phyloP scores from a whole-genome alignment of 2,113 vertebrate species.

The Hassar affinis region DNA sequence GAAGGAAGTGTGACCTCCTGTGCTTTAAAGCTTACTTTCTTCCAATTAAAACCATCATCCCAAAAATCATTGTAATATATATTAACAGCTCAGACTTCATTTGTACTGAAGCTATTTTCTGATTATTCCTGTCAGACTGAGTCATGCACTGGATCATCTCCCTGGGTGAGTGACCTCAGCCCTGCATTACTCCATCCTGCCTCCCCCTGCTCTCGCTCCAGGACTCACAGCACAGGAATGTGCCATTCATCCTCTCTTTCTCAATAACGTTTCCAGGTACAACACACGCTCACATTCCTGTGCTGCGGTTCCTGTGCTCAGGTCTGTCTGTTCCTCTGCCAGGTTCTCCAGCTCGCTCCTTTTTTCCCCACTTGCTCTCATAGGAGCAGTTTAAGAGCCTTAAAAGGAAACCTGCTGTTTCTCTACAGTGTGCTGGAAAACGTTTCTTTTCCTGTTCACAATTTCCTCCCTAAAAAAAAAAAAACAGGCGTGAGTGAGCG shows the following conservation, averaged over 20 bases:
- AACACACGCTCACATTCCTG: conserved; percentile 48
- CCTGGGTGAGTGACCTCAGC: conserved; percentile 52
- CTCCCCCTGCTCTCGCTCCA: conserved; percentile 4
- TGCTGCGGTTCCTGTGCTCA: neutral
- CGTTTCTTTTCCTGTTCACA: conserved; percentile 53
- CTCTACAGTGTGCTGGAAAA: conserved; percentile 37
- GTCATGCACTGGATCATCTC: conserved; percentile 37
- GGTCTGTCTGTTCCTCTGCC: conserved; percentile 34
- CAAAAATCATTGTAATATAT: neutral
- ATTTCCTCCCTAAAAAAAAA: conserved; percentile 48
- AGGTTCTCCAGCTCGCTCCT: conserved; percentile 12
- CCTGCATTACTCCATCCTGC: conserved; percentile 6
- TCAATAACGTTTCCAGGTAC: conserved; percentile 48
- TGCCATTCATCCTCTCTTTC: conserved; percentile 27
- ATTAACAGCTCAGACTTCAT: neutral
- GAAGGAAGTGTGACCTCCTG: neutral
- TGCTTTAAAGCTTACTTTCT: neutral
- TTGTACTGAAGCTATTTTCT: neutral
- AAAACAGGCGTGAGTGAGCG: conserved; percentile 47
- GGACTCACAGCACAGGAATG: conserved; percentile 60
- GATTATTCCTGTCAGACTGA: conserved; percentile 21
- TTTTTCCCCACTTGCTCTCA: conserved; percentile 2
- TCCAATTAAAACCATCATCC: neutral
- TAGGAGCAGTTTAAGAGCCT: conserved; percentile 47
- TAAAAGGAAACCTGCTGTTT: conserved; percentile 60